Conservation (phyloP, 2,113 vertebrate species). For the Apteryx mantelli region DNA sequence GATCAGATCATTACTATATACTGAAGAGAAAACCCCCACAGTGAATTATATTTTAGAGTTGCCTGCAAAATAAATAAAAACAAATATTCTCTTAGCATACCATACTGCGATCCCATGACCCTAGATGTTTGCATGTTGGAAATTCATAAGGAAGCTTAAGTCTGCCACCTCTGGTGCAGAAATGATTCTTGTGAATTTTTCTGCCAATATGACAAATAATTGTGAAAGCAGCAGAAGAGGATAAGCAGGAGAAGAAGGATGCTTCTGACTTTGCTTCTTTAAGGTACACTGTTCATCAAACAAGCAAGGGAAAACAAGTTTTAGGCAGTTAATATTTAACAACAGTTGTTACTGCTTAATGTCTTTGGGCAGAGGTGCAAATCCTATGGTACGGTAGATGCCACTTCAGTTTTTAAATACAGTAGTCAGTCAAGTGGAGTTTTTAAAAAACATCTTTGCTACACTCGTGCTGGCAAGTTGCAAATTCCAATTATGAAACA, state of each 20-base stretch:
- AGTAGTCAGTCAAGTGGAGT: slow-evolving; percentile 41
- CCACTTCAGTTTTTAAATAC: slow-evolving; percentile 14
- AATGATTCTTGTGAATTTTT: not conserved
- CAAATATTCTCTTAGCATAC: not conserved
- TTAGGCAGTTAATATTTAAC: not conserved
- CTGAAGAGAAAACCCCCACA: not conserved
- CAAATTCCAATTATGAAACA: not conserved
- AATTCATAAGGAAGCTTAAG: slow-evolving; percentile 3
- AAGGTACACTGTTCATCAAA: slow-evolving; percentile 25
- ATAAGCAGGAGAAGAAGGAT: not conserved
- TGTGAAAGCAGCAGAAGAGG: slow-evolving; percentile 28
- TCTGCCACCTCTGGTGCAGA: slow-evolving; percentile 4
- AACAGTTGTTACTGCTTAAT: slow-evolving; percentile 3
- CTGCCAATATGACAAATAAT: not conserved
- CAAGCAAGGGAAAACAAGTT: not conserved
- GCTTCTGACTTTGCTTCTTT: slow-evolving; percentile 34
- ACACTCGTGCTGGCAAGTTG: slow-evolving; percentile 68
- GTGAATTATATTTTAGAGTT: not conserved
- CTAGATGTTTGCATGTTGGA: not conserved
- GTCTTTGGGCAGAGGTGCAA: slow-evolving; percentile 52
- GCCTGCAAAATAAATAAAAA: slow-evolving; percentile 45
- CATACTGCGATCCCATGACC: not conserved
- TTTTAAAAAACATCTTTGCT: slow-evolving; percentile 64
- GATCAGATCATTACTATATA: not conserved
- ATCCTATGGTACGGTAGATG: slow-evolving; percentile 16